Evolutionary conservation across 2,888 invertebrate species (phyloP).

Genomic region (Piscicola geometra): DNA sequence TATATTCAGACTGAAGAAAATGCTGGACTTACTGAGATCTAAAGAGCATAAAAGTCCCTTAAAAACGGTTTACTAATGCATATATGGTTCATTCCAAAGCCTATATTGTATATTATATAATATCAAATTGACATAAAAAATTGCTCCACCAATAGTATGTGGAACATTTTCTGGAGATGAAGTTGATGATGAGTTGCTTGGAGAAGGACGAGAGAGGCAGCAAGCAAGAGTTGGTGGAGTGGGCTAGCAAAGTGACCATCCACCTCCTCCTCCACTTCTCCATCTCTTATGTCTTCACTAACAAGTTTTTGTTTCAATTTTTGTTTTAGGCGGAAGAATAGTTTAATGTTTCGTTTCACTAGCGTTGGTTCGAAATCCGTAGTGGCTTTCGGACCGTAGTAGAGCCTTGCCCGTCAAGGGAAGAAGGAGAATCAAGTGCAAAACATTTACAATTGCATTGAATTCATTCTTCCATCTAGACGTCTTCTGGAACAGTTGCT

Average conservation of each 20-base stretch:
- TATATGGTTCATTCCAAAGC: no score
- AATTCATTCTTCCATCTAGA: no score
- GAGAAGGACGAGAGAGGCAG: neutral
- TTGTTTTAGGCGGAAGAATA: no score
- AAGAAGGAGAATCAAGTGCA: no score
- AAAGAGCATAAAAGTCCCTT: neutral
- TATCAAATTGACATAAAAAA: no score
- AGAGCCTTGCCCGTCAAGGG: no score
- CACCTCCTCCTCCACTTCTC: neutral
- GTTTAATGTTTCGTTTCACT: no score
- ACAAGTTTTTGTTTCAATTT: neutral
- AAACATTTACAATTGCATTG: no score
- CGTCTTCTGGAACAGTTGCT: no score
- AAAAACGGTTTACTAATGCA: neutral
- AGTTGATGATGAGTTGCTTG: neutral
- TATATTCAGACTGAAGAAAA: slow-evolving; percentile 4
- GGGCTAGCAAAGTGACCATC: neutral
- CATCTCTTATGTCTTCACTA: neutral
- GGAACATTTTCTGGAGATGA: neutral
- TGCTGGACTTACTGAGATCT: neutral
- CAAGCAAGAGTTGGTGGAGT: neutral
- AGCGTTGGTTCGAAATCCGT: no score
- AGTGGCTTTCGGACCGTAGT: no score
- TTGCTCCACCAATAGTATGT: neutral
- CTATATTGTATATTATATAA: neutral